A percentile compares a stretch with the other conserved stretches of the same genome.
phyloP scores from a whole-genome alignment of 2,113 vertebrate genomes.

The Jaculus jaculus region DNA sequence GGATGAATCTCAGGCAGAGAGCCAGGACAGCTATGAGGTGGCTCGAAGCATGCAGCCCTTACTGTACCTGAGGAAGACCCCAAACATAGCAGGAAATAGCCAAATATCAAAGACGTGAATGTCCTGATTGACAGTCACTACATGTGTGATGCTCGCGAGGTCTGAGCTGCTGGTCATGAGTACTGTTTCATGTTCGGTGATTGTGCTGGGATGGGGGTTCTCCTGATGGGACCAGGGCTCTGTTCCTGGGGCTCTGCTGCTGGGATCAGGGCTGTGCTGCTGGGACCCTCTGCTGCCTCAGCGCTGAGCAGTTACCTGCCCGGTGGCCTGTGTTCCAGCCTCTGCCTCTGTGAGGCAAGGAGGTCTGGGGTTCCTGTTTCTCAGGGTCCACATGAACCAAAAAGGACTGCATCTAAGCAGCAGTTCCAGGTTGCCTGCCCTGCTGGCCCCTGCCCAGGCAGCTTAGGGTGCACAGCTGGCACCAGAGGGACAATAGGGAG shows the following conservation, averaged over 20 bases:
- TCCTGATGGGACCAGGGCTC: too few relatives aligned
- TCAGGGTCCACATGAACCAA: not conserved
- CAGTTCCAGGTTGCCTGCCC: not conserved
- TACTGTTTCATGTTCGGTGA: not conserved
- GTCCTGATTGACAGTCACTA: not conserved
- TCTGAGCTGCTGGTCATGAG: not conserved
- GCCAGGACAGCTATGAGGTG: too few relatives aligned
- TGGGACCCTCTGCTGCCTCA: not conserved
- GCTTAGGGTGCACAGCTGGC: not conserved
- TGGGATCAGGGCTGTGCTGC: not conserved
- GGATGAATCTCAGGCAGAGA: rapidly evolving
- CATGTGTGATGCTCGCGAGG: not conserved
- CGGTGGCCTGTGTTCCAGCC: not conserved
- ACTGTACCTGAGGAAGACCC: rapidly evolving
- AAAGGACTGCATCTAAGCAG: not conserved
- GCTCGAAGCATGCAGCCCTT: not conserved
- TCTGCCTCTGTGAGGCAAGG: not conserved
- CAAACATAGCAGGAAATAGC: too few relatives aligned
- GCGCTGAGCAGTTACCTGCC: not conserved
- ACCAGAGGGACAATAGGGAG: not conserved
- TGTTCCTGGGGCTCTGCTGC: too few relatives aligned
- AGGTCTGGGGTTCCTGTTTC: too few relatives aligned
- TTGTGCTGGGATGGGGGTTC: not conserved
- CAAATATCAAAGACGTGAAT: not conserved
- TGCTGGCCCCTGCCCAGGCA: not conserved